These are phyloP conservation scores for Petaurus breviceps DNA, from an alignment of 2,113 vertebrate species.

Conservation along the genomic window DNA sequence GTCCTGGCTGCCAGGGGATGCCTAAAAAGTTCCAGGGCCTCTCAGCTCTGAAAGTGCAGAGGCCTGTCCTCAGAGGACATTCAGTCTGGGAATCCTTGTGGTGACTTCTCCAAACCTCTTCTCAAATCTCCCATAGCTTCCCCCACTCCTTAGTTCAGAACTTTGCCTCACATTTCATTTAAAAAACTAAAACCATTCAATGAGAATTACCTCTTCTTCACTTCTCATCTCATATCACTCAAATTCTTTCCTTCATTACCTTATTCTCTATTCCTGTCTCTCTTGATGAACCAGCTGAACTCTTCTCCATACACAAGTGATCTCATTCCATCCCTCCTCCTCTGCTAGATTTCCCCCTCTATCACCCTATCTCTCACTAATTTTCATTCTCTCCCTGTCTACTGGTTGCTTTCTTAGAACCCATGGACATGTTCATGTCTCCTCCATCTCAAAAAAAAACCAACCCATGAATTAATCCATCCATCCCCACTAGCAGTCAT, in stretches of 20 bases:
- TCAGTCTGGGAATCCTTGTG: not conserved
- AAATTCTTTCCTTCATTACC: not conserved
- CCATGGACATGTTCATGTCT: not conserved
- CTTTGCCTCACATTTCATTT: not conserved
- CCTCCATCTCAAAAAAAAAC: not conserved
- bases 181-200: not conserved
- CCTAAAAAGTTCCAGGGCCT: not conserved
- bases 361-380: not conserved
- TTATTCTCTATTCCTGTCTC: not conserved
- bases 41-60: not conserved
- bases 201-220: not conserved
- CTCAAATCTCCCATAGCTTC: not conserved
- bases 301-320: not conserved
- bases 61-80: not conserved
- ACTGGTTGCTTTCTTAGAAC: not conserved
- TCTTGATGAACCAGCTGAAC: too few species aligned
- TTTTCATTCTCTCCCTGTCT: not conserved
- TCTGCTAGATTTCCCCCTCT: not conserved
- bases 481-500: too few species aligned
- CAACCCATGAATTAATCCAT: not conserved
- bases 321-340: not conserved
- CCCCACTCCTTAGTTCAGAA: not conserved
- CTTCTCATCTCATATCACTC: not conserved
- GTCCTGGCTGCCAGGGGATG: not conserved
- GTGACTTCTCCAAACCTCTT: not conserved